Base-by-base conservation (phyloP, 2,888 invertebrate genomes). In the Siphlonurus alternatus region DNA sequence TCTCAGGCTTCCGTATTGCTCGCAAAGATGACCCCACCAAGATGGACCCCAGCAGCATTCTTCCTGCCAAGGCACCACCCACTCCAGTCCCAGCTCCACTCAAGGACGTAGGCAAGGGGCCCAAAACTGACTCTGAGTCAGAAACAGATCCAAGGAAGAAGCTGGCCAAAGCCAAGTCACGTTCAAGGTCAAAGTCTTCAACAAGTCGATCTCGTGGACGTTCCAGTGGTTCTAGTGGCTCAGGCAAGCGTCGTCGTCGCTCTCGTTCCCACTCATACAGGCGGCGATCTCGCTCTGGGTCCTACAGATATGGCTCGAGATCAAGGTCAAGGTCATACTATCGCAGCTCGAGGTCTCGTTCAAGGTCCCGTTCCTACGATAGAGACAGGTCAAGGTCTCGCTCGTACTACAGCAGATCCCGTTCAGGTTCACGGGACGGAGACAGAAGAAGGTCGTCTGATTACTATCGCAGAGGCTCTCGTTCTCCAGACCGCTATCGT, bases 291-390 rank as follows among this genome's bases (percentile, higher is more conserved):
- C 65, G 68, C 2, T 69, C 69, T 25, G 68, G 67, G 2, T 69
- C 69, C 5, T 69, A 68, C 59, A 64, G 64, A 22, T 56, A 63
- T 18, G 54, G 67, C 1, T 68, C 67, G 5, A 63, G 66, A n/a
- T 67, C 73, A 0, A 77, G 85, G 25, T 84, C 85, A 0, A 78
- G 85, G 63, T 85, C 85, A 0, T 84, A 84, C 82, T 56, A 80
- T 66, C 18, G 70, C 68, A 38, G n/a, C n/a, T 71, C 70, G 19
- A 65, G 70, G 15, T 73, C 74, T 2, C 69, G 71, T 7, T 71
- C 72, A 25, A 59, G 64, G 23, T 64, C 64, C 38, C 72, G 73
- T 1, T 71, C 72, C 10, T 68, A 67, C 38, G 61, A 61, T 68
- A 66, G 76, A 25, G 76, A 76, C 10, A 73, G 76, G 74, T 81